Evolutionary conservation across 2,113 vertebrate genomes (phyloP).

Genomic region (Lontra canadensis): DNA sequence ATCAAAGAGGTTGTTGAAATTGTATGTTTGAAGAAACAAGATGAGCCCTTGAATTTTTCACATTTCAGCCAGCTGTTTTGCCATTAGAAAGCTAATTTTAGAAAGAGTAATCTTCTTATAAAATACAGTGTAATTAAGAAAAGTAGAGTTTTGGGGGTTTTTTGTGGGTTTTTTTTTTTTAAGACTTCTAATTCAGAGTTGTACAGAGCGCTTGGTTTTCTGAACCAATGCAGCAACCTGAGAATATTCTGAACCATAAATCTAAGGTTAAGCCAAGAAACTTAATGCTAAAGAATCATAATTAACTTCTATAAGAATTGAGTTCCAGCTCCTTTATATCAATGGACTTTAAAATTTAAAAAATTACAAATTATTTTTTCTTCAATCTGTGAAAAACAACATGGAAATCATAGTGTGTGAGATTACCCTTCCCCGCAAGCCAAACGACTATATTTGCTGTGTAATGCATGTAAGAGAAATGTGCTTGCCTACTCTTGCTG

Average conservation of each 20-base stretch:
- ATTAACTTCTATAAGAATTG: neutral
- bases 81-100: slow-evolving; percentile 68
- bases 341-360: slow-evolving; percentile 28
- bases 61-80: slow-evolving; percentile 55
- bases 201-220: slow-evolving; percentile 27
- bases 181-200: slow-evolving; percentile 64
- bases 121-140: slow-evolving; percentile 67
- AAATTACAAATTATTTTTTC: slow-evolving; percentile 29
- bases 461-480: neutral
- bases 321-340: slow-evolving; percentile 30
- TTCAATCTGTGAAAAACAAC: neutral
- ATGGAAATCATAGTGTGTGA: neutral
- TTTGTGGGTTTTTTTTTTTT: neutral
- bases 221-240: slow-evolving; percentile 36
- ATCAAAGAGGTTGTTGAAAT: neutral
- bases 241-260: slow-evolving; percentile 44
- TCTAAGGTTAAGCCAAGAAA: neutral
- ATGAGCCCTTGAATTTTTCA: slow-evolving; percentile 21
- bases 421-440: neutral
- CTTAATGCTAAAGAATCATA: neutral
- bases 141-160: neutral
- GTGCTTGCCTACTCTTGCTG: neutral
- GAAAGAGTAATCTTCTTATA: slow-evolving; percentile 60
- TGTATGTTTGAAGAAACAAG: neutral
- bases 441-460: neutral